Evolutionary conservation across 2,113 vertebrate genomes (phyloP).

Genomic region (Lampris megalopsis): DNA sequence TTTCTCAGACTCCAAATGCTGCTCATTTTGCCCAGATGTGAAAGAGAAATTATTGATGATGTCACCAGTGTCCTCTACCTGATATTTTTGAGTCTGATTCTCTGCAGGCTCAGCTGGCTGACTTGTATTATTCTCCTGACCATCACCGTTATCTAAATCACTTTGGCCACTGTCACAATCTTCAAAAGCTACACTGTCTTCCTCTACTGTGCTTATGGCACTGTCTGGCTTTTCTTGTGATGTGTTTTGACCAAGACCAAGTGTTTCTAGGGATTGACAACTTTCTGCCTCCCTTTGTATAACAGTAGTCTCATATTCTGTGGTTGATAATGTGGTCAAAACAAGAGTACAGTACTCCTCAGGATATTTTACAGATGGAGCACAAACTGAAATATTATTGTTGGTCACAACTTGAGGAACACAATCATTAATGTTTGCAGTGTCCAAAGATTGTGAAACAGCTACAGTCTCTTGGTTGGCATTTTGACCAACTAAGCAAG

Average conservation of each 20-base stretch:
- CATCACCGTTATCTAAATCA: conserved; percentile 32
- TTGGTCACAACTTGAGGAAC: conserved; percentile 38
- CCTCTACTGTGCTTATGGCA: conserved; percentile 46
- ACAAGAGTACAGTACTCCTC: conserved; percentile 75
- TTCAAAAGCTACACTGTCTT: conserved; percentile 11
- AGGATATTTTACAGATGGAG: conserved; percentile 15
- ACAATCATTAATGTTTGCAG: conserved; percentile 19
- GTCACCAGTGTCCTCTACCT: neutral
- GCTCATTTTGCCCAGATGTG: conserved; percentile 2
- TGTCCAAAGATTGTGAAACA: conserved; percentile 8
- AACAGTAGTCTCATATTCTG: conserved; percentile 38
- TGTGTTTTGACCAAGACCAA: neutral
- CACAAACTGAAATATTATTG: conserved; percentile 16
- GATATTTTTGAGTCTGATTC: neutral
- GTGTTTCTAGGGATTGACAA: neutral
- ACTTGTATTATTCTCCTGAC: conserved; percentile 16
- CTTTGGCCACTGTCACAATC: conserved; percentile 47
- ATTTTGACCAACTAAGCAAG: neutral
- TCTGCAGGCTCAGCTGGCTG: neutral
- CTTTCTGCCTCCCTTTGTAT: conserved; percentile 24
- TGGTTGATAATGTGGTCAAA: conserved; percentile 67
- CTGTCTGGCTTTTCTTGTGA: conserved; percentile 23
- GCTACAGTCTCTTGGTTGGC: neutral
- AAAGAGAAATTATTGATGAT: conserved; percentile 9
- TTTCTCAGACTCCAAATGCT: conserved; percentile 65